Conservation (phyloP, 1,140 invertebrate species). For the Brachionus calyciflorus region DNA sequence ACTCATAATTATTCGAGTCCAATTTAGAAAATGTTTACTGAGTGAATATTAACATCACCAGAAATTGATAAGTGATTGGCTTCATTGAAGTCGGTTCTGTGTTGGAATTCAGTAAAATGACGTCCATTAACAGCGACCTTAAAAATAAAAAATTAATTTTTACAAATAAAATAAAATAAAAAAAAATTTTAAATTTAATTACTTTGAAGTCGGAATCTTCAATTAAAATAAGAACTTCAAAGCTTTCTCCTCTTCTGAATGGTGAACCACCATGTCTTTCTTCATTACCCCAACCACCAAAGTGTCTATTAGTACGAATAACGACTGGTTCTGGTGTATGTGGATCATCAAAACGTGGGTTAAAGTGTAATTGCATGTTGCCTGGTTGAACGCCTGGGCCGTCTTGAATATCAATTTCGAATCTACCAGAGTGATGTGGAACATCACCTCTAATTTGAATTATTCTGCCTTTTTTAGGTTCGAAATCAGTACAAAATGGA, state of each 20-base stretch:
- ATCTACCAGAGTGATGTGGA: not conserved
- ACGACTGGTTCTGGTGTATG: constrained; percentile 27
- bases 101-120: constrained; percentile 16
- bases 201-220: constrained; percentile 46
- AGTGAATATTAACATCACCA: constrained; percentile 32
- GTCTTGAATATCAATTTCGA: constrained; percentile 28
- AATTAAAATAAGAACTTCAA: constrained; percentile 47
- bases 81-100: not conserved
- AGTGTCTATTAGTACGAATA: constrained; percentile 26
- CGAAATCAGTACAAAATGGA: constrained; percentile 35
- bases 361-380: constrained; percentile 76
- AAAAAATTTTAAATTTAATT: not conserved
- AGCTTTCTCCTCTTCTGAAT: constrained; percentile 36
- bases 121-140: constrained; percentile 39
- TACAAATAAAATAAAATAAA: no score
- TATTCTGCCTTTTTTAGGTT: constrained; percentile 15
- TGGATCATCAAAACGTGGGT: constrained; percentile 65
- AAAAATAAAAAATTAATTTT: no score
- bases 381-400: constrained; percentile 47
- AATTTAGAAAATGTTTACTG: constrained; percentile 31
- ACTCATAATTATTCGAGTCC: not conserved
- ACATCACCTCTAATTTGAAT: constrained; percentile 32
- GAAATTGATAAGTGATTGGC: constrained; percentile 11
- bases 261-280: constrained; percentile 44
- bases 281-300: constrained; percentile 47